Evolutionary conservation across 2,113 vertebrate species (phyloP).

Genomic region (Deroptyus accipitrinus): DNA sequence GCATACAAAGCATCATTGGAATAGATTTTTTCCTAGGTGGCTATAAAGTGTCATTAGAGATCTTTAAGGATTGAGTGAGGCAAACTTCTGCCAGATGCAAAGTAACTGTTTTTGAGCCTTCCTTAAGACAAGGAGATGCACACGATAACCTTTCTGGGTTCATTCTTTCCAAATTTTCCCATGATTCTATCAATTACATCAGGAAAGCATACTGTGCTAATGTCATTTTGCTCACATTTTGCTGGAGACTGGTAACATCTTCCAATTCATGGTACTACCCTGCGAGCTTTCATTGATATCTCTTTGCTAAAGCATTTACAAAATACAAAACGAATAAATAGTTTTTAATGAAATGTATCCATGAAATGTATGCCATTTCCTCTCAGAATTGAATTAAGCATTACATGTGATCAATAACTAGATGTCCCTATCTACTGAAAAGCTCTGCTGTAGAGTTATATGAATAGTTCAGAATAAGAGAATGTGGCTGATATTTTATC

Average conservation of each 20-base stretch:
- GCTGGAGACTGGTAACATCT: neutral
- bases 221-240: neutral
- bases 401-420: constrained; percentile 48
- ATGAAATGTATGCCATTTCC: constrained; percentile 45
- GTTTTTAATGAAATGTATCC: constrained; percentile 53
- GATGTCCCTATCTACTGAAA: constrained; percentile 12
- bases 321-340: constrained; percentile 48
- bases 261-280: neutral
- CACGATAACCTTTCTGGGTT: neutral
- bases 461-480: neutral
- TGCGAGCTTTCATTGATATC: neutral
- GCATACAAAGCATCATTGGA: neutral
- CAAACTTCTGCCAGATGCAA: neutral
- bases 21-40: neutral
- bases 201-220: neutral
- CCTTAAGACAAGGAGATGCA: neutral
- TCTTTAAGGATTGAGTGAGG: neutral
- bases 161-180: neutral
- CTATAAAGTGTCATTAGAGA: neutral
- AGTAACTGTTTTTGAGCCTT: neutral
- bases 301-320: constrained; percentile 29
- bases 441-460: neutral
- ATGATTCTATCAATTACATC: neutral
- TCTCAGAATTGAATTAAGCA: constrained; percentile 32
- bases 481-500: constrained; percentile 4